Evolutionary conservation across 2,888 invertebrate species (phyloP).

Genomic region (Trissolcus brochymenae): DNA sequence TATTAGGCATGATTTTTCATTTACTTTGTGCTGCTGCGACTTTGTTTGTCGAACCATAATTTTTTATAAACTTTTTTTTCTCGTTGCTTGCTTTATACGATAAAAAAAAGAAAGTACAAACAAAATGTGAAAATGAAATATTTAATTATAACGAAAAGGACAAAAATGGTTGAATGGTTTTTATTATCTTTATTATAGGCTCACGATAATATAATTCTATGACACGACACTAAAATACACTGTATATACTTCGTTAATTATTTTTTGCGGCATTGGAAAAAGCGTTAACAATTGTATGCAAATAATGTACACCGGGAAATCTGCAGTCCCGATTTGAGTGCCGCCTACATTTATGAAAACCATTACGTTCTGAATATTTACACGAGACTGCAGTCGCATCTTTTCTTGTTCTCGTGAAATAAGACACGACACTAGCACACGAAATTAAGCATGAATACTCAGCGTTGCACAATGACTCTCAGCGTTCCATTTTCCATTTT

Average conservation of each 20-base stretch:
- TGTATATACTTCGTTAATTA: no score
- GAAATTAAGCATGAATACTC: background rate
- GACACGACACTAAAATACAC: no score
- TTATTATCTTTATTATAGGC: no score
- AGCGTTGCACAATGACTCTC: slow-evolving; percentile 11
- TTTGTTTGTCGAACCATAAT: no score
- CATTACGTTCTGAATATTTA: slow-evolving; percentile 38
- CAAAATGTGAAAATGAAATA: no score
- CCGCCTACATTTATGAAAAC: slow-evolving; percentile 8
- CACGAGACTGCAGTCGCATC: slow-evolving; percentile 30
- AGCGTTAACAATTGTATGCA: slow-evolving; percentile 11
- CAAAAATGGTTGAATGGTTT: no score
- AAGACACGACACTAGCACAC: slow-evolving; percentile 40
- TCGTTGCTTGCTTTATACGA: no score
- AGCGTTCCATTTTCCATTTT: slow-evolving; percentile 14
- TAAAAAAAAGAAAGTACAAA: no score
- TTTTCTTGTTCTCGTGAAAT: slow-evolving; percentile 47
- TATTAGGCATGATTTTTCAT: background rate
- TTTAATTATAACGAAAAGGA: no score
- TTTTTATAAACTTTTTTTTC: no score
- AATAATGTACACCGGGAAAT: slow-evolving; percentile 25
- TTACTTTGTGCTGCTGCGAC: background rate
- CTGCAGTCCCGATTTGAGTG: slow-evolving; percentile 3
- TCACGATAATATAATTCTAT: no score
- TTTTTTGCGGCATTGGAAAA: no score